Evolutionary conservation across 2,797 vertebrate species (phyloP).

Genomic region (Borostomias antarcticus): DNA sequence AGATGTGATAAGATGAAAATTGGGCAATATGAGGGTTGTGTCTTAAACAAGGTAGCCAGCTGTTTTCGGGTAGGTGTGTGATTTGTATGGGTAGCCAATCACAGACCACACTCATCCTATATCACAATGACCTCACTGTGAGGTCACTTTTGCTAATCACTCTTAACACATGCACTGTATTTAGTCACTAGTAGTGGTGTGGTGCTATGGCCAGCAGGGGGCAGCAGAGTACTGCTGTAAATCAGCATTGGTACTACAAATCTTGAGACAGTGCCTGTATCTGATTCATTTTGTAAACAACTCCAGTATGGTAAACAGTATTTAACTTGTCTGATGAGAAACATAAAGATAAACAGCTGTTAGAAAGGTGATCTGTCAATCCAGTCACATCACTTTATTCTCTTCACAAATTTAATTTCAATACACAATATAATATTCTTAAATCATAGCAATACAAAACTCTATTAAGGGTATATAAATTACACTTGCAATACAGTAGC

Average conservation of each 20-base stretch:
- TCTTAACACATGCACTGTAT: background rate
- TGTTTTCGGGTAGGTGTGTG: no score
- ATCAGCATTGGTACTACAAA: background rate
- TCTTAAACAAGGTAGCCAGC: no score
- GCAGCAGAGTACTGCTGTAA: constrained; percentile 20
- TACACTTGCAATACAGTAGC: constrained; percentile 89
- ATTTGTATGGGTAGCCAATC: no score
- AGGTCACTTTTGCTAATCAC: background rate
- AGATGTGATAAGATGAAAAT: no score
- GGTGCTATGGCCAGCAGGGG: constrained; percentile 34
- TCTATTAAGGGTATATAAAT: constrained; percentile 91
- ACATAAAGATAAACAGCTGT: constrained; percentile 9
- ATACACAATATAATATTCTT: constrained; percentile 89
- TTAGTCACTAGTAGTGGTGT: background rate
- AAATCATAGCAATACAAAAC: constrained; percentile 87
- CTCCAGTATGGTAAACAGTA: background rate
- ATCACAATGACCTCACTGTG: no score
- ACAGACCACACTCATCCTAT: no score
- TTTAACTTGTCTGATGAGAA: constrained; percentile 16
- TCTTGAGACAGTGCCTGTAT: background rate
- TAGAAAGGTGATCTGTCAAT: constrained; percentile 84
- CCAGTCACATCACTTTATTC: constrained; percentile 90
- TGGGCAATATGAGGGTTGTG: no score
- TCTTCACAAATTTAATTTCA: constrained; percentile 88
- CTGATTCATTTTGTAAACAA: background rate